Evolutionary conservation across 2,888 invertebrate species (phyloP).

Genomic region (Teinopalpus imperialis): DNA sequence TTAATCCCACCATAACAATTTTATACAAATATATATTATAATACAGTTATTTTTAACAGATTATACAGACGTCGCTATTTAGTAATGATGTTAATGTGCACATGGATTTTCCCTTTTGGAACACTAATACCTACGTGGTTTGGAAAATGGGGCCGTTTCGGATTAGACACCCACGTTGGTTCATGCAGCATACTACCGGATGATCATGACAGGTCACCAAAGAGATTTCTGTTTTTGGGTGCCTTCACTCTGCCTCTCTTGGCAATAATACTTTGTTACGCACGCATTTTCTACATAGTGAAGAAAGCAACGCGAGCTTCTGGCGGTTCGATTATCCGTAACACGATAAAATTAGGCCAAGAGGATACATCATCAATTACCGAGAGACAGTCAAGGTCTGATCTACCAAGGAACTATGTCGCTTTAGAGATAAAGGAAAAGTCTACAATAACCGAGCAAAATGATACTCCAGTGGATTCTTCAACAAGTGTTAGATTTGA

Average conservation of each 20-base stretch:
- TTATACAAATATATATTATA: conserved; percentile 1
- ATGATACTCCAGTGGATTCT: conserved; percentile 5
- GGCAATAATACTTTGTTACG: conserved; percentile 91
- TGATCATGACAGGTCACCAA: conserved; percentile 85
- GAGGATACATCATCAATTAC: conserved; percentile 31
- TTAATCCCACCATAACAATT: too few species aligned
- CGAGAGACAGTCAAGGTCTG: conserved; percentile 12
- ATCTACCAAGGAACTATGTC: conserved; percentile 1
- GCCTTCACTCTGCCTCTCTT: conserved; percentile 93
- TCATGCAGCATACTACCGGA: conserved; percentile 91
- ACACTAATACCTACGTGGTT: conserved; percentile 87
- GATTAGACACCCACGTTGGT: conserved; percentile 86
- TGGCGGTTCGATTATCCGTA: conserved; percentile 46
- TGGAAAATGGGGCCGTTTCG: conserved; percentile 90
- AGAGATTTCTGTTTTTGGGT: conserved; percentile 89
- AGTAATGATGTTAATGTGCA: conserved; percentile 85
- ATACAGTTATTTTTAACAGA: conserved; percentile 61
- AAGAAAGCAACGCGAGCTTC: conserved; percentile 85
- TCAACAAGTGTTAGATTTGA: conserved; percentile 27
- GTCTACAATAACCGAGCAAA: conserved; percentile 3
- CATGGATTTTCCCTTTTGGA: conserved; percentile 87
- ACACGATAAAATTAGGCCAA: conserved; percentile 37
- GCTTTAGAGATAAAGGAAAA: background rate
- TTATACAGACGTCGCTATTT: conserved; percentile 86
- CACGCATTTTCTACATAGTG: conserved; percentile 91